Evolutionary conservation across 2,113 vertebrate genomes (phyloP), one percentile per base, ranked within the genome.

Genomic region (Ascaphus truei): DNA sequence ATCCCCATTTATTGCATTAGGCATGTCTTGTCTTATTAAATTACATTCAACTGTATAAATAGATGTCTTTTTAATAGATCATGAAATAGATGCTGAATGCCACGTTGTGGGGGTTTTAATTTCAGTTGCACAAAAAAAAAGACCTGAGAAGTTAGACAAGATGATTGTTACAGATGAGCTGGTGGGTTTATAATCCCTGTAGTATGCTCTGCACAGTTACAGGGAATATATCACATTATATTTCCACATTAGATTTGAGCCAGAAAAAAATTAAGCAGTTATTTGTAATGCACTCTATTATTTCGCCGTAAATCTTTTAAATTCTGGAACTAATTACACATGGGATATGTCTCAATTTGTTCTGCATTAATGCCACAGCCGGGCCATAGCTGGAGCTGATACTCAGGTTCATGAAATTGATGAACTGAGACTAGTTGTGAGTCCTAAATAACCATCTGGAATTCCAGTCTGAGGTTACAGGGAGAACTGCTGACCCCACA

Each of bases 331-430:
- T 90, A 89, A 91, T 93, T 92, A 93, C 83, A 75, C 73, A 86
- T 84, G 85, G 90, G 88, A 94, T 91, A 89, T 85, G 86, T 93
- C 92, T 93, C 91, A 93, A 93, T 93, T 93, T 94, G 92, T 93
- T 92, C 86, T 86, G 83, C 87, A 81, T 89, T 90, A 84, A 84
- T 78, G 85, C 86, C 86, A 81, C 81, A 77, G 87, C 68, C 73
- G 76, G 51, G 81, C 80, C 74, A 57, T 71, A 78, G 74, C 74
- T 80, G 77, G 84, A 81, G 68, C 83, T 78, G 85, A 83, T 84
- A 84, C 79, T 75, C 63, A 77, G 82, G 84, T 82, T 80, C 74
- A 81, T 84, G 84, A 91, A 91, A 84, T 90, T 88, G 85, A 90
- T 89, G 83, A 83, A 79, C 76, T 81, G 78, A 80, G 85, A 82